Evolutionary conservation across 2,113 vertebrate genomes (phyloP), one percentile per base, ranked within the genome.

Genomic region (Bostrychus sinensis): DNA sequence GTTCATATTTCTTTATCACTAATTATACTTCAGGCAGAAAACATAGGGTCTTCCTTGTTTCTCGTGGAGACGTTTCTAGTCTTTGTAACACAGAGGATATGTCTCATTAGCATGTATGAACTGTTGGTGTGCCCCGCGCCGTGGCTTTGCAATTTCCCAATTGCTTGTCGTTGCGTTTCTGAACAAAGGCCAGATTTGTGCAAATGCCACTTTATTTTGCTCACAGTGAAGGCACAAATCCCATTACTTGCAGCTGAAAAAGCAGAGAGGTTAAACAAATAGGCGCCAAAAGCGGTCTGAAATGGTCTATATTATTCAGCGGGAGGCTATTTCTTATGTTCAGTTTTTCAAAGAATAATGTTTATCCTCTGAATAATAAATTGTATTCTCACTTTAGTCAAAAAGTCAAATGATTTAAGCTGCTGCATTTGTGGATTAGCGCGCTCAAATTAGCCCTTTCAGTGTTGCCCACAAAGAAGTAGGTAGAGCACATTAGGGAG

Each of bases 171-270:
- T 81, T 86, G 82, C 80, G 80, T 83, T 83, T 86, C 78, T 84
- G 85, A 90, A 91, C 90, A 91, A 91, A 91, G 85, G 83, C 58
- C 85, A 91, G 89, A 90, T 90, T 89, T 91, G 89, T 89, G 89
- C 86, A 91, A 92, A 91, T 91, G 90, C 84, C 90, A 89, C 86
- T 81, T 85, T 83, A 84, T 90, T 84, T 88, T 30, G 57, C 81
- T 77, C 78, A 58, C 56, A 86, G 86, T 84, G 75, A 86, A 88
- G 62, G 84, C 84, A 88, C 85, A 86, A 89, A 91, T 90, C 87
- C 86, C 84, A 89, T 91, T 91, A 87, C 89, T 86, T 90, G 81
- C 82, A 88, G 83, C 74, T 55, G 80, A 83, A 83, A 81, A 86
- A 85, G 74, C 75, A 69, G 57, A 75, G 87, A 85, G 79, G 87